Conservation (phyloP, 2,113 vertebrate genomes). For the Epinephelus fuscoguttatus region DNA sequence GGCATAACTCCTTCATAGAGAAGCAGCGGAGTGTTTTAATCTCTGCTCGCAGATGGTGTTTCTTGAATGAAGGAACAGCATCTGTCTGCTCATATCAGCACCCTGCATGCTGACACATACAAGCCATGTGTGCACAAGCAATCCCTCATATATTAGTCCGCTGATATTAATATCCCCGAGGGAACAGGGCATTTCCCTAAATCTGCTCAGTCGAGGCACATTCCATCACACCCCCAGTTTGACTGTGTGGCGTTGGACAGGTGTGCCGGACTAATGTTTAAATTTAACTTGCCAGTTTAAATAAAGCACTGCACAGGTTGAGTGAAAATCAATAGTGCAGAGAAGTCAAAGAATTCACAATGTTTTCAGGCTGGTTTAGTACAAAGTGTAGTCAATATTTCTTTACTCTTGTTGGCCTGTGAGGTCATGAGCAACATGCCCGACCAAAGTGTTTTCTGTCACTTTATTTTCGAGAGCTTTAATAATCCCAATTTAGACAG, state of each 20-base stretch:
- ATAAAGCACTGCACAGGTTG: not conserved
- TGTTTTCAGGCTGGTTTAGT: not conserved
- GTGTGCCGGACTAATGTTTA: not conserved
- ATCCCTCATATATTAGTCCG: slow-evolving; percentile 47
- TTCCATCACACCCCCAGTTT: slow-evolving; percentile 5
- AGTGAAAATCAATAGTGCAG: not conserved
- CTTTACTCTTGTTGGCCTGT: not conserved
- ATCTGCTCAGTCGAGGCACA: slow-evolving; percentile 26
- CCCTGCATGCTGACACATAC: slow-evolving; percentile 47
- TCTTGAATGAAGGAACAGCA: slow-evolving; percentile 65
- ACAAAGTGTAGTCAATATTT: not conserved
- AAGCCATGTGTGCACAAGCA: slow-evolving; percentile 36
- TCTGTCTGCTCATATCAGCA: slow-evolving; percentile 58
- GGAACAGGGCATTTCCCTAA: slow-evolving; percentile 30
- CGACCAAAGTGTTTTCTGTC: not conserved
- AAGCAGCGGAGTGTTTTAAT: slow-evolving; percentile 57
- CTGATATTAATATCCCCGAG: slow-evolving; percentile 35
- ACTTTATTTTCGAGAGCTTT: not conserved
- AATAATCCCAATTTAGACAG: not conserved
- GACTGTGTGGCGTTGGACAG: not conserved
- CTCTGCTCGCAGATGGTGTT: slow-evolving; percentile 69
- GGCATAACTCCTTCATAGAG: slow-evolving; percentile 21
- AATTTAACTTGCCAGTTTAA: not conserved
- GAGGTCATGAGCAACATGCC: not conserved
- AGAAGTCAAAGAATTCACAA: not conserved